Evolutionary conservation across 2,888 invertebrate species (phyloP), one percentile per base, ranked within the genome.

Genomic region (Xylocampa areola): DNA sequence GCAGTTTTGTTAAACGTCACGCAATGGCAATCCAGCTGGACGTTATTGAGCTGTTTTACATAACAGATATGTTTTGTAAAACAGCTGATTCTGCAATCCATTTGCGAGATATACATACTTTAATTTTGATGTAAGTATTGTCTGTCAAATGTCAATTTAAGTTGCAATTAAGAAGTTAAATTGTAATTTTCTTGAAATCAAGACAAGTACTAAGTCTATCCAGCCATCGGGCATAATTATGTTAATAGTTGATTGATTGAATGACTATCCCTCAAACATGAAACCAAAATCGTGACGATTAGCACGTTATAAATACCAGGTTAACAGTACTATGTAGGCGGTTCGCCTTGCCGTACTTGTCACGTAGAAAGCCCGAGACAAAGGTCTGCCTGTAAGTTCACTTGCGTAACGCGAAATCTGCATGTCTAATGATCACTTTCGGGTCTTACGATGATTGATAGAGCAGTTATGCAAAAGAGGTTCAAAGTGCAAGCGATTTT

Each of bases 341-440:
- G 73, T 66, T 79, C 44, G 66, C 79, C 80, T 82, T 77, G 80
- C 59, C 39, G 61, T 64, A 68, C 65, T 74, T 80, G 68, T 73
- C 69, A 68, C 69, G 69, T 79, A 80, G 80, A 82, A 79, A 81
- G 78, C 68, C 29, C 44, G 58, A 69, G 51, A 71, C 57, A 75
- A 68, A 77, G 77, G 74, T 66, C 63, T 75, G 50, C 53, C 40
- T 43, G 44, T 25, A 51, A 73, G 54, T 58, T 60, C 51, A 64
- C 68, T 75, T 77, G 59, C 63, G 59, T 43, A 74, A 77, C 50
- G 36, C n/a, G 40, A 53, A 68, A 76, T 65, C 47, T 66, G 59
- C 70, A 61, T 64, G 48, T 57, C 64, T 66, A 73, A 64, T 70
- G 52, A 53, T 21, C 40, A 43, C 55, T 74, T 73, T 70, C 54